A percentile compares a stretch with the other conserved stretches of the same genome.
Evolutionary conservation across 2,113 vertebrate species (phyloP).

Genomic region (Myotis yumanensis): DNA sequence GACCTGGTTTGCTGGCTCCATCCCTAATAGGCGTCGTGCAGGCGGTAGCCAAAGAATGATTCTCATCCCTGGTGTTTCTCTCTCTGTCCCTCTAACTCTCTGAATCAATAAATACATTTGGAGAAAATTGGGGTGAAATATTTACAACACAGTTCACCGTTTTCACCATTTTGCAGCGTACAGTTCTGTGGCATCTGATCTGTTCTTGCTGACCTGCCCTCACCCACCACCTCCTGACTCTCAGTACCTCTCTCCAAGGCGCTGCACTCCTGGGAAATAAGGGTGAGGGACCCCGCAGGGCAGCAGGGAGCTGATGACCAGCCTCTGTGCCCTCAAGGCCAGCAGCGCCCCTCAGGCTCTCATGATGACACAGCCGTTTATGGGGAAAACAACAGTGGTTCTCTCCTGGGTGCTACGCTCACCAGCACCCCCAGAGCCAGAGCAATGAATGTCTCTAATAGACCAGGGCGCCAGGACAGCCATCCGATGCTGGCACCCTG

Average conservation of each 20-base stretch:
- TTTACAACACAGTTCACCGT: rapidly evolving
- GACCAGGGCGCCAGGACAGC: rapidly evolving
- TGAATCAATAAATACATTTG: too few relatives aligned
- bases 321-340: not conserved
- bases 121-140: not conserved
- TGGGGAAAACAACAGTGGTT: not conserved
- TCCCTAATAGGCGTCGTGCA: too few relatives aligned
- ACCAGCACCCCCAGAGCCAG: not conserved
- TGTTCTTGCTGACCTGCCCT: rapidly evolving
- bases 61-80: too few relatives aligned
- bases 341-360: not conserved
- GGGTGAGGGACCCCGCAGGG: not conserved
- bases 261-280: rapidly evolving
- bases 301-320: not conserved
- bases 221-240: not conserved
- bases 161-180: not conserved
- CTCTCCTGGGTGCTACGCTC: not conserved
- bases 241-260: not conserved
- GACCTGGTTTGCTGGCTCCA: too few relatives aligned
- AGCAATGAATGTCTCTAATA: not conserved
- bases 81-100: too few relatives aligned
- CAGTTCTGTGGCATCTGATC: not conserved
- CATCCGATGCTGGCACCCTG: rapidly evolving
- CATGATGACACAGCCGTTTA: not conserved
- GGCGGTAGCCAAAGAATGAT: too few relatives aligned